Evolutionary conservation across 2,888 invertebrate genomes (phyloP), one percentile per base, ranked within the genome.

Genomic region (Rugalucina vietnamica): DNA sequence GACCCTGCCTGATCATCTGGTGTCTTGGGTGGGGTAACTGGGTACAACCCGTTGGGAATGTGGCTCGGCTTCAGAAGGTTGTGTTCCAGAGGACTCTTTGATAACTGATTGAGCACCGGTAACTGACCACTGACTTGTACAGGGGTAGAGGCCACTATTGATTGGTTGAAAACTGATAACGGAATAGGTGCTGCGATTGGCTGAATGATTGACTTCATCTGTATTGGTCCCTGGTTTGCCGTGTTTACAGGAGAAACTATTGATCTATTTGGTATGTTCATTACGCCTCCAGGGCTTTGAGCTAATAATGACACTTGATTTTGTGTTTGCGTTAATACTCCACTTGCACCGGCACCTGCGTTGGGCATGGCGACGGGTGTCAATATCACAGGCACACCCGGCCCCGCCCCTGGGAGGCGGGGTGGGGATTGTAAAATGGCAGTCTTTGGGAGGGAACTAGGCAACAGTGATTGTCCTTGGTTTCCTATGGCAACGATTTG

Each of bases 11-110:
- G 24, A 36, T 80, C 90, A 29, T 91, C 93, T 10, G 93, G 93
- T 1, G 93, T 93, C 80, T 90, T 91, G 0, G 94, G 93, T 10
- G 94, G 94, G 0, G 93, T 93, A 8, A 93, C 93, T 1, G 93
- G 93, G 80, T 92, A 90, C 18, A 93, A 81, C 69, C 93, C 93
- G 76, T 92, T 92, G 0, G 93, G 92, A 60, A 60, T 60, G 60
- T 60, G 60, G 29, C 60, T 60, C 18, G 29, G 60, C 29, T 60
- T 60, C 21, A 60, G 29, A 10, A 29, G 10, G 29, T 60, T 60
- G 5, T 24, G 60, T 2, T 60, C 60, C 8, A 60, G 29, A 3
- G 60, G 60, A 60, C 60, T 60, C 60, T 60, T 60, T 27, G 21
- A 29, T 60, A 60, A 29, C 4, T 60, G 60, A 60, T 60, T 60